Conservation (phyloP, 1,140 invertebrate genomes). For the Pentalonia nigronervosa region DNA sequence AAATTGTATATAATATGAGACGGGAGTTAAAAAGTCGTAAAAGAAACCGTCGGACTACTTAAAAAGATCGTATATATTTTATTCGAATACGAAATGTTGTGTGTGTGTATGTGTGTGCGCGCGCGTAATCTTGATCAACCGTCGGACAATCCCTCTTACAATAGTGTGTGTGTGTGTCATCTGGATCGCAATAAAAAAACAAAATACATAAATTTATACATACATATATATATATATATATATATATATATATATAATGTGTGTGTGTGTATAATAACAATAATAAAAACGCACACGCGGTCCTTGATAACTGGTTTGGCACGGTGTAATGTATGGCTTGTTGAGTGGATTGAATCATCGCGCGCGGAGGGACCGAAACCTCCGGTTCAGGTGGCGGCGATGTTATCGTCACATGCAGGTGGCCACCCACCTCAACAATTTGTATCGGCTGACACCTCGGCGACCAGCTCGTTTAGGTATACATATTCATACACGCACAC, state of each 20-base stretch:
- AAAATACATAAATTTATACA: constrained; percentile 18
- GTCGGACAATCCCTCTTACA: constrained; percentile 32
- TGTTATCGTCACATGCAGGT: constrained; percentile 57
- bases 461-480: neutral
- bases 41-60: constrained; percentile 34
- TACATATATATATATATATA: neutral
- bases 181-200: constrained; percentile 27
- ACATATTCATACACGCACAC: neutral
- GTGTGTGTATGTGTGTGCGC: neutral
- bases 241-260: too few species aligned
- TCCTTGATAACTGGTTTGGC: constrained; percentile 51
- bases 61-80: neutral
- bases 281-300: constrained; percentile 53
- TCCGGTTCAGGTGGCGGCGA: constrained; percentile 56
- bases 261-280: neutral
- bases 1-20: neutral
- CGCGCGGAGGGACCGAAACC: constrained; percentile 44
- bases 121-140: constrained; percentile 20
- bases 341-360: constrained; percentile 55
- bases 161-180: constrained; percentile 40
- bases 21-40: constrained; percentile 2
- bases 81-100: neutral
- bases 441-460: constrained; percentile 56
- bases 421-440: constrained; percentile 58
- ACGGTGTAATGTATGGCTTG: constrained; percentile 33